phyloP scores from a whole-genome alignment of 2,888 invertebrate genomes.

The Dromius quadrimaculatus region DNA sequence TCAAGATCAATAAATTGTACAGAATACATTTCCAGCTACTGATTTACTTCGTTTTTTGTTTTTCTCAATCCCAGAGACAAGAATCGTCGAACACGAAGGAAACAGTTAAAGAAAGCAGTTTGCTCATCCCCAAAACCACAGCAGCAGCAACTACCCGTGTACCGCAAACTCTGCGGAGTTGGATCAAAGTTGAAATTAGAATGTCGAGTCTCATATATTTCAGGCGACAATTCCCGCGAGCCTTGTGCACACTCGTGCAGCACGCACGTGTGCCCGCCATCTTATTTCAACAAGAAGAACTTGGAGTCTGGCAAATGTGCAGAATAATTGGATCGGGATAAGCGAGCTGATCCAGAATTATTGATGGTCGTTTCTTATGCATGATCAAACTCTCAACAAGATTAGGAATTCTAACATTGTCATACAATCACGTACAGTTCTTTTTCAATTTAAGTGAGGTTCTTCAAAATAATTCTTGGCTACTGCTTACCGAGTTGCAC shows the following conservation, averaged over 20 bases:
- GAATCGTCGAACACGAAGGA: conserved; percentile 17
- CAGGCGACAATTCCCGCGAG: conserved; percentile 51
- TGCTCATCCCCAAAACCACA: conserved; percentile 8
- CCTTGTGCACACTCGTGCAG: conserved; percentile 22
- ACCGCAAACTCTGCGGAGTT: conserved; percentile 38
- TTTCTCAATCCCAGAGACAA: conserved; percentile 9
- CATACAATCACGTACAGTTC: too few relatives aligned
- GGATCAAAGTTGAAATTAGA: conserved; percentile 55
- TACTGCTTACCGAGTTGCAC: too few relatives aligned
- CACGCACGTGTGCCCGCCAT: conserved; percentile 42
- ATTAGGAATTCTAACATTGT: neutral
- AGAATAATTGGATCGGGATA: conserved; percentile 20
- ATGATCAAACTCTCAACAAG: neutral
- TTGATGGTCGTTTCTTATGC: neutral
- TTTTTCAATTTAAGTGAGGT: too few relatives aligned
- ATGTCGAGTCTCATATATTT: conserved; percentile 55
- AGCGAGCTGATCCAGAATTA: neutral
- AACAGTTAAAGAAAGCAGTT: conserved; percentile 2
- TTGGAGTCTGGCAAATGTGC: neutral
- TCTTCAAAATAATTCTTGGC: too few relatives aligned
- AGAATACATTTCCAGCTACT: too few relatives aligned
- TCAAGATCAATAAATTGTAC: too few relatives aligned
- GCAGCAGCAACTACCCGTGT: neutral
- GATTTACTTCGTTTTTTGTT: too few relatives aligned
- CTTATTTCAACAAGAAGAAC: conserved; percentile 7